Evolutionary conservation across 37 sponge, comb jelly and placozoan species (phyloP).

Genomic region (Ephydatia muelleri): DNA sequence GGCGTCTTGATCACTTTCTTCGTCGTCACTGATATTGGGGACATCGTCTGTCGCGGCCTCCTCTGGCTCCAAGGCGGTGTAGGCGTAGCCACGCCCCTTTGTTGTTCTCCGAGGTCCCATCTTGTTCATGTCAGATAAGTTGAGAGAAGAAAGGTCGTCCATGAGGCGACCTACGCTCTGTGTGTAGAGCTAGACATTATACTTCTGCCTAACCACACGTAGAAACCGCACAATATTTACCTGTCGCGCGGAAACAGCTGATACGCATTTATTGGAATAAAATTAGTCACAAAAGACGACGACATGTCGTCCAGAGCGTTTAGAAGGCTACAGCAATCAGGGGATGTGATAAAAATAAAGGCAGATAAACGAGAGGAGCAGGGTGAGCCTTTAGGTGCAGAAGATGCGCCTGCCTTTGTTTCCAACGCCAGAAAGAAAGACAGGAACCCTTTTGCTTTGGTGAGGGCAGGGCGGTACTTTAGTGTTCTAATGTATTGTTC

Average conservation of each 20-base stretch:
- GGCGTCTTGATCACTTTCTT: too few relatives aligned
- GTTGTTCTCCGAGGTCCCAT: conserved; percentile 15
- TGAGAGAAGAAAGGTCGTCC: background rate
- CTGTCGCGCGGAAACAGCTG: background rate
- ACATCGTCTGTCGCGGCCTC: too few relatives aligned
- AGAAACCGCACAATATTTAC: too few relatives aligned
- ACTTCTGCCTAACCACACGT: too few relatives aligned
- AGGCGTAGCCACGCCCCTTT: too few relatives aligned
- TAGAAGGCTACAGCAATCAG: conserved; percentile 48
- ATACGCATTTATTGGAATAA: background rate
- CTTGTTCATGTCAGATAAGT: conserved; percentile 20
- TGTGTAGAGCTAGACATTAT: too few relatives aligned
- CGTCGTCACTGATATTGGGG: too few relatives aligned
- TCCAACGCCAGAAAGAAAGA: background rate
- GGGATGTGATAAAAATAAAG: conserved; percentile 35
- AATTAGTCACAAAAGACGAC: background rate
- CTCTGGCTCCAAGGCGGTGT: too few relatives aligned
- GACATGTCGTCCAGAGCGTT: conserved; percentile 80
- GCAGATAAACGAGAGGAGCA: background rate
- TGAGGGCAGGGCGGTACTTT: background rate
- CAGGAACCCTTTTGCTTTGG: background rate
- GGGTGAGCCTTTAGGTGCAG: background rate
- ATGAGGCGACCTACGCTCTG: too few relatives aligned
- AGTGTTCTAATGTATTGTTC: background rate
- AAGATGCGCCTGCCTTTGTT: background rate